Evolutionary conservation across 2,888 invertebrate genomes (phyloP).

Genomic region (Drosophila paranaensis): DNA sequence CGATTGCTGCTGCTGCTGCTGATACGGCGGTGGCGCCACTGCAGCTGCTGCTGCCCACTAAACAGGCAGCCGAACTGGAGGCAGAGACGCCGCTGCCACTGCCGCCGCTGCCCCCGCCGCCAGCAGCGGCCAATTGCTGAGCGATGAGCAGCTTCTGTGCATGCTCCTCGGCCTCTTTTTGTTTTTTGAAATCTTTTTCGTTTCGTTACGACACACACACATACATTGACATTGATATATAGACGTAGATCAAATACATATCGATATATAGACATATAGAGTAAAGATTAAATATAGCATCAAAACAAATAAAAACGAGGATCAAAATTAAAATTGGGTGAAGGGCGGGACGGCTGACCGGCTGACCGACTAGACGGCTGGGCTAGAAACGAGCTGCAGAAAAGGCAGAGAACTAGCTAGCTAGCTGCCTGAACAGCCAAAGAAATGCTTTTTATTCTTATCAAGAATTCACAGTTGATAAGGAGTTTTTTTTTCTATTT

Average conservation of each 20-base stretch:
- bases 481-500: not conserved
- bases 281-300: constrained; percentile 12
- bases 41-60: constrained; percentile 25
- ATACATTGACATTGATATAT: constrained; percentile 17
- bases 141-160: constrained; percentile 83
- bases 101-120: constrained; percentile 45
- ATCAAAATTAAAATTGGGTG: constrained; percentile 18
- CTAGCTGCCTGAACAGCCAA: not conserved
- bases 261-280: constrained; percentile 10
- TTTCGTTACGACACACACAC: constrained; percentile 25
- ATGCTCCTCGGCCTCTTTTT: constrained; percentile 83
- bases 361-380: not conserved
- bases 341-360: not conserved
- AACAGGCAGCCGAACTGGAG: constrained; percentile 32
- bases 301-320: not conserved
- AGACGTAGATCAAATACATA: constrained; percentile 9
- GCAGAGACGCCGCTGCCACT: constrained; percentile 24
- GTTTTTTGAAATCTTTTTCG: constrained; percentile 81
- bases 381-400: not conserved
- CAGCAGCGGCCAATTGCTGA: constrained; percentile 76
- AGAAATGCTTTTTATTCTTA: not conserved
- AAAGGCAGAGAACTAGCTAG: too few relatives aligned
- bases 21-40: constrained; percentile 16
- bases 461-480: too few relatives aligned
- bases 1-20: constrained; percentile 14